Evolutionary conservation across 2,888 invertebrate species (phyloP), one percentile per base, ranked within the genome.

Genomic region (Pyrochroa serraticornis): DNA sequence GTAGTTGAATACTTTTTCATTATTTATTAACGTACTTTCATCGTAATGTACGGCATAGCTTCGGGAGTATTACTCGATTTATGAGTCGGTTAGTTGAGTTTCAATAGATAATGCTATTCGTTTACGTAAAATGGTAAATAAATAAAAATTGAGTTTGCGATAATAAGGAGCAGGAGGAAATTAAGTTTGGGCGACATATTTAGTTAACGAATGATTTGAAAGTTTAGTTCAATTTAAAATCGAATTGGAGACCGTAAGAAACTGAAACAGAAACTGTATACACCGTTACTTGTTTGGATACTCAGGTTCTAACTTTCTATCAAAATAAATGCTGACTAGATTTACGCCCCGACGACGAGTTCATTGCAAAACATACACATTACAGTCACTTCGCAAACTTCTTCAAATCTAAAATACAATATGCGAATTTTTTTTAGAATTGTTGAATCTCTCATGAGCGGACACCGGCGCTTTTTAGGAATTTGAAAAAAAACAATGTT

Each of bases 271-370:
- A 53, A 53, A 46, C 53, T 53, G 46, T 41, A 38, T 53, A 53
- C 36, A 45, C 22, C 30, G 48, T 43, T 55, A 42, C 36, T 48
- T 55, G 48, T 55, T 53, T 53, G 46, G 41, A 46, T 53, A 39
- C 46, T 41, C 34, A 38, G 30, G 30, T 52, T 38, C 37, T 35
- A 53, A 53, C 14, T 46, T 46, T 41, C 3, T 13, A 13, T 12
- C 46, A 53, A 53, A 53, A 53, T 53, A 53, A 53, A 53, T 10
- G 46, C 45, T 38, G 41, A 53, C 33, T 53, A 34, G 53, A 53
- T 53, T 46, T 46, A 53, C 53, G 46, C 36, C 34, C 12, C 39
- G 46, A 10, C 46, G 53, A 39, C 41, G 38, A 48, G 10, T 48
- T 55, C 48, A 55, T 48, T 55, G 43, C 48, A 55, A 48, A 55